Percentiles rank a stretch among this genome's conserved stretches.
These are phyloP conservation scores for Pseudorasbora parva DNA, from an alignment of 2,113 vertebrate genomes.

Conservation along the genomic window DNA sequence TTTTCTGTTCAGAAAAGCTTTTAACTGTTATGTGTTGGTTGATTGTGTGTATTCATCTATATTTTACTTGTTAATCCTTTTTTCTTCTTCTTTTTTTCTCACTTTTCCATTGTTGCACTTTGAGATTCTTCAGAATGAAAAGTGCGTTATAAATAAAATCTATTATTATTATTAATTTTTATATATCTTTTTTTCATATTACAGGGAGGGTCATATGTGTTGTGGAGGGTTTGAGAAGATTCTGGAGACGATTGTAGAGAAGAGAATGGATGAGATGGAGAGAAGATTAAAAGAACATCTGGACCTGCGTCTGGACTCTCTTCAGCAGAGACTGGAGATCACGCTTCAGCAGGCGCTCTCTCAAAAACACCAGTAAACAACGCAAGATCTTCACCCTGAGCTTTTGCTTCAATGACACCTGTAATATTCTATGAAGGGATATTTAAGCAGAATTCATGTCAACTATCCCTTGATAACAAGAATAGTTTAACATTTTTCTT, in stretches of 20 bases:
- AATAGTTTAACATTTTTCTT: neutral
- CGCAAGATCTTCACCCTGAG: neutral
- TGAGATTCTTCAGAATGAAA: too few species aligned
- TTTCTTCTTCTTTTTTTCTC: too few species aligned
- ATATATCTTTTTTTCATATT: neutral
- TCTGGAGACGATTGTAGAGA: slow-evolving; percentile 67
- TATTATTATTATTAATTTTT: too few species aligned
- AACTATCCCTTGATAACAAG: neutral
- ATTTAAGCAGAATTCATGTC: neutral
- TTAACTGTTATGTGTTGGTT: too few species aligned
- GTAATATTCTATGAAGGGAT: neutral
- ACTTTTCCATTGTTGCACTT: too few species aligned
- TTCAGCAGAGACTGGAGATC: slow-evolving; percentile 74
- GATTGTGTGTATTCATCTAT: too few species aligned
- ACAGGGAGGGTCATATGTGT: slow-evolving; percentile 55
- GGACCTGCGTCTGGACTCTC: slow-evolving; percentile 74
- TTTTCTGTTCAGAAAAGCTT: too few species aligned
- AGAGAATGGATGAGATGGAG: slow-evolving; percentile 76
- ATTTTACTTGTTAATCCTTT: too few species aligned
- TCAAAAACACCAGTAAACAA: slow-evolving; percentile 25
- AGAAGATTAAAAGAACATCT: slow-evolving; percentile 74
- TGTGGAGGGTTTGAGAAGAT: slow-evolving; percentile 63
- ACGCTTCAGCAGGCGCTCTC: slow-evolving; percentile 58
- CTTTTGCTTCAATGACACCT: neutral
- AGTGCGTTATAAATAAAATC: too few species aligned